A percentile compares a stretch with the other conserved stretches of the same genome.
Conservation (phyloP, 2,888 invertebrate genomes). For the Epinotia brunnichana region DNA sequence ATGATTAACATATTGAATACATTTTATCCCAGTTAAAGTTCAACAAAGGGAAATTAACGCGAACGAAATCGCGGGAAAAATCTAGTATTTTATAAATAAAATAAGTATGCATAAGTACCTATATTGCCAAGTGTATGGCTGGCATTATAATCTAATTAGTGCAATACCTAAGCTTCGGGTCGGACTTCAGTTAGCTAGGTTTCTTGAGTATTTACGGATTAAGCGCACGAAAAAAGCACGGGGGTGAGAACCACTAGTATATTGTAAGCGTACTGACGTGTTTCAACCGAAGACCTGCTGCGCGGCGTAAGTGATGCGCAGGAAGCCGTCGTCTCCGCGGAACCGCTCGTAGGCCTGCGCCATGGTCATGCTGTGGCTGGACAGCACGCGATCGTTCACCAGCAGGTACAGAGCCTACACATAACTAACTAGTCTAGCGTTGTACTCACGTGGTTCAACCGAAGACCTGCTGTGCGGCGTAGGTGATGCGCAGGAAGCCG, state of each 20-base stretch:
- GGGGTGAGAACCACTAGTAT: no score
- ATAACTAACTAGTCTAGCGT: no score
- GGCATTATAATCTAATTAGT: not conserved
- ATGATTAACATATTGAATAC: no score
- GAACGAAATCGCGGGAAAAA: no score
- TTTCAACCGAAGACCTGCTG: constrained; percentile 86
- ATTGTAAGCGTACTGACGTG: constrained; percentile 22
- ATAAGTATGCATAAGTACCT: no score
- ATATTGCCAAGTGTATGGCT: not conserved
- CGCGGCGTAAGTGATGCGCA: constrained; percentile 94
- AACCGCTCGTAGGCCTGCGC: constrained; percentile 91
- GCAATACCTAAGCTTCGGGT: not conserved
- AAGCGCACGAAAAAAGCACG: no score
- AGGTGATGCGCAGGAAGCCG: constrained; percentile 93
- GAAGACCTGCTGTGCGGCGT: constrained; percentile 91
- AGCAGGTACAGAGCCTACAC: constrained; percentile 89
- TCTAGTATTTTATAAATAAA: no score
- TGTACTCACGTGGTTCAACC: constrained; percentile 65
- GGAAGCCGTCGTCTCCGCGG: constrained; percentile 90
- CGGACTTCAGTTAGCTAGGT: no score
- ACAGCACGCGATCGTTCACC: constrained; percentile 91
- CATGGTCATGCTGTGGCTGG: constrained; percentile 90
- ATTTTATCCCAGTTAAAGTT: no score
- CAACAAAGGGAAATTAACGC: no score
- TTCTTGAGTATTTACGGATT: no score